Conservation (phyloP, 1,140 invertebrate species). For the Calycopis cecrops region DNA sequence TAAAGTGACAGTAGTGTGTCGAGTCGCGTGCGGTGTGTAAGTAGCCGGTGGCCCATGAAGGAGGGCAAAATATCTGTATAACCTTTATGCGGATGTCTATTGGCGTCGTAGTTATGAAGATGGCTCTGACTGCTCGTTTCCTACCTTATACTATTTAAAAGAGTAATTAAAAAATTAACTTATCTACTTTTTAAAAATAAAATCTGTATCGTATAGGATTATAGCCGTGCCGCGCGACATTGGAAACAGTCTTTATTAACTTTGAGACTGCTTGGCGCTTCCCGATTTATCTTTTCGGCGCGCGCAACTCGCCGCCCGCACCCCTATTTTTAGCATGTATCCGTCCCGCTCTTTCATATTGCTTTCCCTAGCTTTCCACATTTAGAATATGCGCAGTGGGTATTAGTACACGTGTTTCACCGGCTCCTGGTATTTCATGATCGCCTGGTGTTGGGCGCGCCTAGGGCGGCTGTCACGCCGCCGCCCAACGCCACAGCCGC, state of each 20-base stretch:
- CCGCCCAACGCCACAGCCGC: conserved; percentile 54
- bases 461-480: conserved; percentile 68
- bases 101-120: too few species aligned
- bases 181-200: not conserved
- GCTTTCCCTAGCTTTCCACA: conserved; percentile 52
- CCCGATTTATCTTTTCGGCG: conserved; percentile 51
- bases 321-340: conserved; percentile 52
- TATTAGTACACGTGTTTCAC: conserved; percentile 50
- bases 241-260: conserved; percentile 24
- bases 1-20: too few species aligned
- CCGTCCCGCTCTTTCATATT: conserved; percentile 37
- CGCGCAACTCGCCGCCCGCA: conserved; percentile 40
- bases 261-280: conserved; percentile 69
- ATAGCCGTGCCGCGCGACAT: not conserved
- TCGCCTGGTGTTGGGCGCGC: conserved; percentile 64
- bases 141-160: too few species aligned
- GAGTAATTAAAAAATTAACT: not conserved
- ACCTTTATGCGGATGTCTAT: too few species aligned
- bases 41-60: too few species aligned
- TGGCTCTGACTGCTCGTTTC: too few species aligned
- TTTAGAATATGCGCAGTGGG: conserved; percentile 55
- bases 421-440: conserved; percentile 42
- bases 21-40: too few species aligned
- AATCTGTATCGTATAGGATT: not conserved
- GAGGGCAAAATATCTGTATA: too few species aligned